Base-by-base conservation (phyloP, 1,140 invertebrate species). In the Leucophenga varia region DNA sequence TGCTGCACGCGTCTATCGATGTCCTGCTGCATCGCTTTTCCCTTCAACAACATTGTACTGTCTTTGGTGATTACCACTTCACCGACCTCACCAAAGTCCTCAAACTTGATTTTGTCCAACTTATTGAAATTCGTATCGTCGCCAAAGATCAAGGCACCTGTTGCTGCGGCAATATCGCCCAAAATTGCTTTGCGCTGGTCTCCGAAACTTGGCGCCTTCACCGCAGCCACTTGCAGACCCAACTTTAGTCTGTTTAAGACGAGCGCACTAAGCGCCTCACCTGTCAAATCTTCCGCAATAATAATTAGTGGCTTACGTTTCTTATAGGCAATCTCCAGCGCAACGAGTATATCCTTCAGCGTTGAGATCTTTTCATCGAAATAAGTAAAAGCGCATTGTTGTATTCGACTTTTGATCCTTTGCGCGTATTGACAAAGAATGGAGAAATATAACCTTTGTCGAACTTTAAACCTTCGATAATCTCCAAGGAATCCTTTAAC, bases 381-480 rank as follows among this genome's bases (percentile, higher is more conserved):
- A 98, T 88, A 1, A 99, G 78, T 2, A 99, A 76, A 12, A 98
- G 78, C 36, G 91, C 90, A 79, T 99, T 95, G 78, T 98, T 89
- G 69, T 93, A 99, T 80, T 99, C 97, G 49, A 96, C 92, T 79
- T 98, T 98, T 7, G 92, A 91, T 32, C 94, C 89, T 81, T 99
- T 99, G 2, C 89, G 80, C 2, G 91, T 90, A 76, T 99, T 99
- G 60, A 99, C 98, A 77, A 99, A 99, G 76, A 99, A 99, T 20
- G 97, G 97, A 42, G 97, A 99, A 76, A 99, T 98, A 76, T 97
- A 99, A 47, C 97, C 97, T 55, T 95, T 84, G 71, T 99, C 97
- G 78, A 99, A 98, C 77, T 98, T 98, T 91, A 99, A 93, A 52
- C 97, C 97, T 79, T 99, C 96, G 75, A 98, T 98, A n/a, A 96